Conservation (phyloP, 2,113 vertebrate species). For the Butorides virescens region DNA sequence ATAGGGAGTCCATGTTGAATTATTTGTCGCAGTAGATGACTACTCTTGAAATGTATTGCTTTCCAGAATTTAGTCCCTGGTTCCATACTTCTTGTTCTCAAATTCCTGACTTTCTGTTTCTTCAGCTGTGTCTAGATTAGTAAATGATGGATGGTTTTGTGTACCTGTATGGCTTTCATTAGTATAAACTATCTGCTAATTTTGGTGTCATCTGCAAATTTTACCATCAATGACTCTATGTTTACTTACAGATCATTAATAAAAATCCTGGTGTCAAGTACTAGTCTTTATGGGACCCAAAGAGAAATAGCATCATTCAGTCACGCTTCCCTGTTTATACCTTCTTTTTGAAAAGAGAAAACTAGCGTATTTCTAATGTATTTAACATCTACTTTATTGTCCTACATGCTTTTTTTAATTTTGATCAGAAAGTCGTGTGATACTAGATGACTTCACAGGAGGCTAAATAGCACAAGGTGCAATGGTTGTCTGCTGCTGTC, state of each 20-base stretch:
- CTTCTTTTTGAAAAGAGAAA: not conserved
- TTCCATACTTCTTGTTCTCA: not conserved
- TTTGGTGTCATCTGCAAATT: not conserved
- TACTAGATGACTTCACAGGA: not conserved
- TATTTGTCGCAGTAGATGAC: not conserved
- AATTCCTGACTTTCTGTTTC: not conserved
- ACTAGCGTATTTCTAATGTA: not conserved
- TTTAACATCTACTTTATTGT: not conserved
- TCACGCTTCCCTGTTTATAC: not conserved
- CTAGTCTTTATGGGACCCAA: not conserved
- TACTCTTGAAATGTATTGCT: not conserved
- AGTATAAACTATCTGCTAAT: not conserved
- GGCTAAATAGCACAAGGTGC: not conserved
- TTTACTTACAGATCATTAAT: not conserved
- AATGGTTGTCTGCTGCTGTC: not conserved
- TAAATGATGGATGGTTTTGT: not conserved
- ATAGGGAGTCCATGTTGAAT: not conserved
- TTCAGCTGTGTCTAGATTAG: not conserved
- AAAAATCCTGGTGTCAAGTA: not conserved
- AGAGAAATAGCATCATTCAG: not conserved
- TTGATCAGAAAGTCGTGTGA: not conserved
- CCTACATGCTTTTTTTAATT: not conserved
- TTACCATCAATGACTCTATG: not conserved
- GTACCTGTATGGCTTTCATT: not conserved
- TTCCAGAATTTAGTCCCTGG: not conserved